These are phyloP conservation scores for Patella ulyssiponensis DNA, from an alignment of 2,888 invertebrate genomes.

Conservation along the genomic window DNA sequence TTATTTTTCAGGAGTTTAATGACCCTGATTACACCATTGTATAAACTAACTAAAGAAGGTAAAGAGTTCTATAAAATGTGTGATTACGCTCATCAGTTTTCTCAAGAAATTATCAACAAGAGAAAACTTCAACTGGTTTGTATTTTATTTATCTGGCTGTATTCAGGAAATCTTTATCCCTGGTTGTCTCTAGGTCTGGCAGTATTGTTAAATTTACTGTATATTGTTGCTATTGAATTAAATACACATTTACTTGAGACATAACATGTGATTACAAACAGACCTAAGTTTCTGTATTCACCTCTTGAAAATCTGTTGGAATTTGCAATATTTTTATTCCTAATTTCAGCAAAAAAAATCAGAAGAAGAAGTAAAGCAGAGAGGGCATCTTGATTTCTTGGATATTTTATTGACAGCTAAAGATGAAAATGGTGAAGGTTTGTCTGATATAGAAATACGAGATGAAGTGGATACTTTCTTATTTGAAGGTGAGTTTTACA, in stretches of 20 bases:
- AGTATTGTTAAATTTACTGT: no score
- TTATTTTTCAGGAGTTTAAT: conserved; percentile 15
- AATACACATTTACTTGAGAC: no score
- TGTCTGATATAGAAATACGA: conserved; percentile 58
- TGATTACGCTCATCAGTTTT: conserved; percentile 36
- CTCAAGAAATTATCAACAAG: conserved; percentile 35
- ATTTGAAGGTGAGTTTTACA: conserved; percentile 37
- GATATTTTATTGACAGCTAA: conserved; percentile 58
- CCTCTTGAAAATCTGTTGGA: no score
- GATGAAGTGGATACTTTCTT: conserved; percentile 57
- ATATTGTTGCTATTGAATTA: no score
- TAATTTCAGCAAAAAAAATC: conserved; percentile 14
- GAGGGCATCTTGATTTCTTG: conserved; percentile 48
- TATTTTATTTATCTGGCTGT: no score
- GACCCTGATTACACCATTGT: conserved; percentile 27
- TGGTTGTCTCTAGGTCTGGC: no score
- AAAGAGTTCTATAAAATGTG: conserved; percentile 32
- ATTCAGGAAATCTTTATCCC: no score
- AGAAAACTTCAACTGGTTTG: conserved; percentile 31
- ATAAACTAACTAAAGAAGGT: conserved; percentile 33
- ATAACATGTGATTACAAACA: no score
- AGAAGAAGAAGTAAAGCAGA: conserved; percentile 17
- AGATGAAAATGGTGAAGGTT: conserved; percentile 58
- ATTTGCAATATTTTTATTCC: no score
- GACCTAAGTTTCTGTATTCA: no score